Evolutionary conservation across 2,797 vertebrate genomes (phyloP).

Genomic region (Fundulus diaphanus): DNA sequence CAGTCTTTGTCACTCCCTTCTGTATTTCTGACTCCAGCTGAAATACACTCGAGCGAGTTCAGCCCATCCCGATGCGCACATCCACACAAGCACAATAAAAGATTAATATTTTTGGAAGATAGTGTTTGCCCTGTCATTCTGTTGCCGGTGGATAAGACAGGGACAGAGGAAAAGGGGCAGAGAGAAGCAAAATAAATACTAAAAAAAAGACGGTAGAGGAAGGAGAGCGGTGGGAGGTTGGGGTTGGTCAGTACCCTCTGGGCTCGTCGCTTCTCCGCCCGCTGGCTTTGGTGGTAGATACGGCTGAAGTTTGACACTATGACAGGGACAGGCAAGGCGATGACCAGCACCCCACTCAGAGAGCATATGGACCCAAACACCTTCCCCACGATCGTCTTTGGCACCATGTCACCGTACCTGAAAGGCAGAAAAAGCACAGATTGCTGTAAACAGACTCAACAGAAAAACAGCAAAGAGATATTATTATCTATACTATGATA

Average conservation of each 20-base stretch:
- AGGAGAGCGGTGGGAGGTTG: not conserved
- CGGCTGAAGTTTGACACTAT: slow-evolving; percentile 98
- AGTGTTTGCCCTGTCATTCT: slow-evolving; percentile 71
- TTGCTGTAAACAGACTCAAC: slow-evolving; percentile 28
- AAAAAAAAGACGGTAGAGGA: slow-evolving; percentile 20
- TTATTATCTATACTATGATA: not conserved
- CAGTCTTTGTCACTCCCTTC: slow-evolving; percentile 60
- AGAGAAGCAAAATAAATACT: slow-evolving; percentile 56
- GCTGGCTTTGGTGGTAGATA: slow-evolving; percentile 97
- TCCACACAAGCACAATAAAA: slow-evolving; percentile 63
- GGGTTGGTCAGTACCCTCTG: slow-evolving; percentile 86
- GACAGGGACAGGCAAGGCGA: slow-evolving; percentile 93
- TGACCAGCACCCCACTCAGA: slow-evolving; percentile 94
- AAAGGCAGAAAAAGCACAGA: slow-evolving; percentile 52
- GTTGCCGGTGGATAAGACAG: slow-evolving; percentile 68
- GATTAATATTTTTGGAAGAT: slow-evolving; percentile 71
- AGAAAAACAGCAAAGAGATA: slow-evolving; percentile 23
- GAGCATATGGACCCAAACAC: slow-evolving; percentile 97
- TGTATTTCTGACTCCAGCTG: slow-evolving; percentile 48
- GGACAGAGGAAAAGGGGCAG: slow-evolving; percentile 51
- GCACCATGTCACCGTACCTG: slow-evolving; percentile 98
- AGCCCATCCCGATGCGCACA: slow-evolving; percentile 51
- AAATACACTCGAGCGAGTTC: slow-evolving; percentile 62
- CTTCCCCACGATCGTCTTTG: slow-evolving; percentile 97
- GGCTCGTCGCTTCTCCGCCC: slow-evolving; percentile 92